phyloP scores from a whole-genome alignment of 2,888 invertebrate species.

The Cheilosia variabilis region DNA sequence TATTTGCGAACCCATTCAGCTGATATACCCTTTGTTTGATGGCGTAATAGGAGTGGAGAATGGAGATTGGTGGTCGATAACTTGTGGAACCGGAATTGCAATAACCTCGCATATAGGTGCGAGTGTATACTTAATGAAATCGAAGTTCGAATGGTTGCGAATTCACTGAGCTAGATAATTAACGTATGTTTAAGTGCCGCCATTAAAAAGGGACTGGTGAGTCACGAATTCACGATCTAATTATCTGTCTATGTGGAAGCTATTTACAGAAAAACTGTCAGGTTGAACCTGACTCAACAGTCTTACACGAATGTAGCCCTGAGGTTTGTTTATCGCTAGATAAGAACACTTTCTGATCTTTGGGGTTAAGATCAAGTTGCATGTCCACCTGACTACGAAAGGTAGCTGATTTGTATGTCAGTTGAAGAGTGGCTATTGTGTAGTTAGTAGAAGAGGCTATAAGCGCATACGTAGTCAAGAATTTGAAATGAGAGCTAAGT shows the following conservation, averaged over 20 bases:
- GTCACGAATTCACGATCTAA: constrained; percentile 35
- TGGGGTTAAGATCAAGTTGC: background rate
- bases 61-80: constrained; percentile 44
- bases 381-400: background rate
- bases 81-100: constrained; percentile 65
- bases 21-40: constrained; percentile 31
- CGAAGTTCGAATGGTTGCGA: constrained; percentile 29
- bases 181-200: background rate
- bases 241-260: constrained; percentile 10
- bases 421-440: too few species aligned
- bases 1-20: constrained; percentile 29
- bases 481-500: too few species aligned
- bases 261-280: constrained; percentile 34
- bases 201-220: constrained; percentile 22
- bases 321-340: constrained; percentile 2
- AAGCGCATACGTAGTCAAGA: too few species aligned
- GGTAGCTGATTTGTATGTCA: background rate
- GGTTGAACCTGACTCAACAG: constrained; percentile 27
- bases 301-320: background rate
- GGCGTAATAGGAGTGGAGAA: constrained; percentile 17
- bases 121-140: constrained; percentile 5
- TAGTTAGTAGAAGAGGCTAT: too few species aligned
- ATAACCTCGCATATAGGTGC: constrained; percentile 14
- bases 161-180: constrained; percentile 8
- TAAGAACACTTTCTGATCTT: background rate